phyloP scores from a whole-genome alignment of 2,888 invertebrate species.

The Diloba caeruleocephala region DNA sequence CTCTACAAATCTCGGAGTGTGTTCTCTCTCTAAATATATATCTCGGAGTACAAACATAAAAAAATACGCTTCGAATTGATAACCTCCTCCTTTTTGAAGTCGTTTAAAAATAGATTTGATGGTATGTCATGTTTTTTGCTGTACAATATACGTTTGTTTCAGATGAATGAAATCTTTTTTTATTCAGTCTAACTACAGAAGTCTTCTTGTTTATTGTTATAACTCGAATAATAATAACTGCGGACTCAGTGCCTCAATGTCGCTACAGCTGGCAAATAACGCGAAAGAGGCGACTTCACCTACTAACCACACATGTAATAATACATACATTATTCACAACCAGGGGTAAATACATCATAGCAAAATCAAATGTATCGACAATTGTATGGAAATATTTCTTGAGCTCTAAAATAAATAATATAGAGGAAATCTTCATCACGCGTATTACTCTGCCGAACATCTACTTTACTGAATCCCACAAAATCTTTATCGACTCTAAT shows the following conservation, averaged over 20 bases:
- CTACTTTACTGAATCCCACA: constrained; percentile 35
- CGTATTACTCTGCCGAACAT: constrained; percentile 26
- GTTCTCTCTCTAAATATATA: no score
- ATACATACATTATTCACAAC: constrained; percentile 60
- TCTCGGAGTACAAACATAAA: no score
- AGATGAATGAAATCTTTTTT: no score
- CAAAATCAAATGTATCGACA: constrained; percentile 35
- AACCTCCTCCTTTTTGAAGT: no score
- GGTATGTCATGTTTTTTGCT: no score
- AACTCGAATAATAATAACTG: no score
- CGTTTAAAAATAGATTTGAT: no score
- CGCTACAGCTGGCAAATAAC: constrained; percentile 18
- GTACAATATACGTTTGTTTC: no score
- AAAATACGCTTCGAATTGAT: no score
- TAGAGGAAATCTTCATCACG: constrained; percentile 40
- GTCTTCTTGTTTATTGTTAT: no score
- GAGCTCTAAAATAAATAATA: constrained; percentile 43
- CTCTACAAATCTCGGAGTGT: no score
- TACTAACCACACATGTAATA: constrained; percentile 23
- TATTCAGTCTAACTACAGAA: no score
- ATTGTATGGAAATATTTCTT: constrained; percentile 44
- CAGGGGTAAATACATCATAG: constrained; percentile 43
- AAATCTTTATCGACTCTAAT: constrained; percentile 48
- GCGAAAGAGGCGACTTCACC: constrained; percentile 18
- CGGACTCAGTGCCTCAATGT: constrained; percentile 15